Evolutionary conservation across 2,113 vertebrate genomes (phyloP).

Genomic region (Leiothrix lutea): DNA sequence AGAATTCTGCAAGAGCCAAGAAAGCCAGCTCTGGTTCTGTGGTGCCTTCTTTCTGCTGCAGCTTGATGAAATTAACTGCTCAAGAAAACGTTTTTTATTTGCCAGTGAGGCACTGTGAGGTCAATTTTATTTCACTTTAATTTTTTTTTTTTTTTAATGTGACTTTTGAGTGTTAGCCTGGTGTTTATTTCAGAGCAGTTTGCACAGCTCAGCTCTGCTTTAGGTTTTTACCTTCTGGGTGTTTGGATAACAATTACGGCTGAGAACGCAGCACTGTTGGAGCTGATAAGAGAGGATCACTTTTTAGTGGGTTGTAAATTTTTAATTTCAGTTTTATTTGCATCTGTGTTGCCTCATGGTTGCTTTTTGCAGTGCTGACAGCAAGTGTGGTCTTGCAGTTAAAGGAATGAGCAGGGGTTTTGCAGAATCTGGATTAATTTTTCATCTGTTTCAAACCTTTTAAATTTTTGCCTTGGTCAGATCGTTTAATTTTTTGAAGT

Average conservation of each 20-base stretch:
- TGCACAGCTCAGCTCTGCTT: not conserved
- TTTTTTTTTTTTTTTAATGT: not conserved
- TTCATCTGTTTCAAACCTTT: not conserved
- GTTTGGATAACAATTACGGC: not conserved
- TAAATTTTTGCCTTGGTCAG: not conserved
- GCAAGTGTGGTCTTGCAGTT: not conserved
- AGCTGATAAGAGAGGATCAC: not conserved
- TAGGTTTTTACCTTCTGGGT: not conserved
- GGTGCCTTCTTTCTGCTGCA: not conserved
- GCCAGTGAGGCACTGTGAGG: not conserved
- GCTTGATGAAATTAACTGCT: not conserved
- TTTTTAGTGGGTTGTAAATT: not conserved
- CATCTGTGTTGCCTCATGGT: not conserved
- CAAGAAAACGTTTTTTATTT: not conserved
- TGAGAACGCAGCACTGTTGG: not conserved
- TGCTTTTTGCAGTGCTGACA: not conserved
- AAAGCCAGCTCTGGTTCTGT: not conserved
- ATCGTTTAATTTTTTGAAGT: not conserved
- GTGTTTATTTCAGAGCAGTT: not conserved
- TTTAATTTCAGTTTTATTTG: slow-evolving; percentile 3
- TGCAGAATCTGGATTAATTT: not conserved
- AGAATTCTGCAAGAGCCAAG: not conserved
- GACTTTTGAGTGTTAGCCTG: not conserved
- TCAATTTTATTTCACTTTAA: not conserved
- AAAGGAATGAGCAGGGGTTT: not conserved